Evolutionary conservation across 2,888 invertebrate genomes (phyloP), one percentile per base, ranked within the genome.

Genomic region (Strigamia transsilvanica): DNA sequence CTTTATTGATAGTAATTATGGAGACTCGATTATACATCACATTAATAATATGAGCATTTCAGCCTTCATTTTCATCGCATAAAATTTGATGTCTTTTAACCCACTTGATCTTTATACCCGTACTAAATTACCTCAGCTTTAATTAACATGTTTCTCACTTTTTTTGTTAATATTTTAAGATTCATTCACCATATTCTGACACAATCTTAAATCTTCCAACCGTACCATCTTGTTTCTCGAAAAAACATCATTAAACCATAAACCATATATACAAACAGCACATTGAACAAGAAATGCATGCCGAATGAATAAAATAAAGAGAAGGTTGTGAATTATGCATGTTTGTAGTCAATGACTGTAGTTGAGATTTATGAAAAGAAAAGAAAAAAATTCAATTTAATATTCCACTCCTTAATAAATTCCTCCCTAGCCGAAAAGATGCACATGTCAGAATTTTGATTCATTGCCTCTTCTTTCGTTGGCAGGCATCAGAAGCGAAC

Each of bases 391-490:
- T 56, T 56, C 21, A 56, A 56, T 56, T 56, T 56, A 18, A 56
- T n/a, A 56, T 56, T 56, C 56, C 9, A n/a, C 18, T 18, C 18
- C 56, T 56, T 56, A 56, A 56, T 56, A 56, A 56, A 56, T 56
- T 56, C 56, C 56, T 56, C 56, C 56, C 56, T 6, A n/a, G 56
- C n/a, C 18, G 56, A 56, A 56, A 56, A 56, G 56, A 56, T 56
- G 56, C 56, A 18, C 56, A 18, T 18, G 56, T 56, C 56, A 56
- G 18, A 18, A 56, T 56, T 56, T 56, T 56, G 56, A 56, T 56
- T 56, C 56, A 56, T 56, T 56, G 56, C 56, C 56, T 18, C 56
- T 77, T 77, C 78, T 77, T 77, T 77, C 78, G 78, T 77, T 34
- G 78, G 78, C 78, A 38, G 56, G 56, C 56, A 56, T 56, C 56